A percentile compares a stretch with the other conserved stretches of the same genome.
Evolutionary conservation across 2,797 vertebrate genomes (phyloP).

Genomic region (Peromyscus nudipes): DNA sequence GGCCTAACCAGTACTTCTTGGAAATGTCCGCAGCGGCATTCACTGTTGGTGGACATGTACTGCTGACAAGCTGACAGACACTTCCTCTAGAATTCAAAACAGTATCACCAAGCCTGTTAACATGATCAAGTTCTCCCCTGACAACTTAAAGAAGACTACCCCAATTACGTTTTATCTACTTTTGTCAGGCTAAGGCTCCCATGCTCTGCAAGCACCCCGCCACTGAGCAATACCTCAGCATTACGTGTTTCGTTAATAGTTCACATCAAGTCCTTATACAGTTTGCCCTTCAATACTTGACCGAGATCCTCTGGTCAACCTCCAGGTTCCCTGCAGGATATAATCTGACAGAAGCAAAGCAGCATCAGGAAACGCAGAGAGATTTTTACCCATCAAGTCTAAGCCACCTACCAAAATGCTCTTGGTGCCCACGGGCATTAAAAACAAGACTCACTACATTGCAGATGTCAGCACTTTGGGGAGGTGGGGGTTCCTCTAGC

Average conservation of each 20-base stretch:
- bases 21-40: neutral
- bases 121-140: neutral
- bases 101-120: neutral
- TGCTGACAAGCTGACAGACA: conserved; percentile 21
- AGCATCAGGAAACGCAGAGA: neutral
- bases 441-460: neutral
- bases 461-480: neutral
- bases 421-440: neutral
- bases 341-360: neutral
- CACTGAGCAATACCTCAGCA: neutral
- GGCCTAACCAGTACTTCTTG: conserved; percentile 8
- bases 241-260: neutral
- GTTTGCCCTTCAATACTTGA: neutral
- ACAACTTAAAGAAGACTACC: neutral
- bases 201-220: neutral
- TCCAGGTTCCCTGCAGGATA: neutral
- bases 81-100: conserved; percentile 17
- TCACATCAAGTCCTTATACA: conserved; percentile 10
- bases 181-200: neutral
- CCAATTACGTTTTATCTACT: neutral
- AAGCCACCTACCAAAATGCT: neutral
- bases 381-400: neutral
- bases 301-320: neutral
- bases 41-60: neutral
- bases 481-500: neutral